These are phyloP conservation scores for Morinoia aosen DNA, from an alignment of 2,888 invertebrate genomes.

Conservation along the genomic window DNA sequence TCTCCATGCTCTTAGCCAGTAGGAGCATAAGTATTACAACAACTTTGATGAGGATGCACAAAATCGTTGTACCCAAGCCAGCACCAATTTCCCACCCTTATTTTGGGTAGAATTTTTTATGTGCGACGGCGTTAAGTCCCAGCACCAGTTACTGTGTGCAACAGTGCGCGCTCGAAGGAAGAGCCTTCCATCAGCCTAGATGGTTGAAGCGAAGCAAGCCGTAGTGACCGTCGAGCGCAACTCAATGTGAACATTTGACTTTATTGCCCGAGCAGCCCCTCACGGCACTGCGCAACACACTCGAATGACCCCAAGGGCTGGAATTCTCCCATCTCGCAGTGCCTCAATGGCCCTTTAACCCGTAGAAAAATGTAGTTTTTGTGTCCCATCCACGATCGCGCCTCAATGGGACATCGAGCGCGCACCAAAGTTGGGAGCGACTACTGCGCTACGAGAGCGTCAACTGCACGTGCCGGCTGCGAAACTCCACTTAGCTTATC, in stretches of 20 bases:
- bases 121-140: neutral
- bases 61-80: neutral
- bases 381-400: neutral
- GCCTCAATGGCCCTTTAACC: neutral
- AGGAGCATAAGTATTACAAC: neutral
- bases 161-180: neutral
- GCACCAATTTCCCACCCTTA: neutral
- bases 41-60: neutral
- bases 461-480: neutral
- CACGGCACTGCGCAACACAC: neutral
- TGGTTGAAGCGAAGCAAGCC: neutral
- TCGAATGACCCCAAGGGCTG: neutral
- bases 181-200: neutral
- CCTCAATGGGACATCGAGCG: slow-evolving; percentile 1
- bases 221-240: neutral
- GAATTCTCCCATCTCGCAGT: neutral
- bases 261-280: neutral
- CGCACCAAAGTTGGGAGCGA: neutral
- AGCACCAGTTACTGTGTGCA: neutral
- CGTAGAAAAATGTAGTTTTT: neutral
- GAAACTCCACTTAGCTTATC: neutral
- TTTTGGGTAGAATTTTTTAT: neutral
- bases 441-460: neutral
- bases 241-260: slow-evolving; percentile 26
- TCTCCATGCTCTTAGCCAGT: neutral